Conservation (phyloP, 2,797 vertebrate genomes). For the Ctenosaura bakeri region DNA sequence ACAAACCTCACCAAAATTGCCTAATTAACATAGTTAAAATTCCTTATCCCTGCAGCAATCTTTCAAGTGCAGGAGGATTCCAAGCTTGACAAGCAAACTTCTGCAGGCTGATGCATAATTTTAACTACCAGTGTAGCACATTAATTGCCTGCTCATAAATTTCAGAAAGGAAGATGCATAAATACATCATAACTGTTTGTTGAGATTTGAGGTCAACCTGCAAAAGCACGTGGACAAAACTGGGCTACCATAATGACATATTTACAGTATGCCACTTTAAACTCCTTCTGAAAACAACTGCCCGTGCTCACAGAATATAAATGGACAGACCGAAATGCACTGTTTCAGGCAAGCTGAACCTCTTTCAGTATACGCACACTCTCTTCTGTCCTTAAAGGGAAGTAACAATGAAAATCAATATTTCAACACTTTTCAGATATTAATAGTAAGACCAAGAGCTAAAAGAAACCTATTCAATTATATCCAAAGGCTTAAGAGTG, state of each 20-base stretch:
- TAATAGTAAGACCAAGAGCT: conserved; percentile 41
- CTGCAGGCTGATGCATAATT: conserved; percentile 74
- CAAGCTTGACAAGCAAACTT: conserved; percentile 72
- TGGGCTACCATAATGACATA: conserved; percentile 66
- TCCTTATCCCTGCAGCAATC: conserved; percentile 74
- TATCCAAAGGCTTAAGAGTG: conserved; percentile 18
- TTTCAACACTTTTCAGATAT: conserved; percentile 45
- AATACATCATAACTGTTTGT: conserved; percentile 67
- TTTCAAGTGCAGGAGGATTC: conserved; percentile 74
- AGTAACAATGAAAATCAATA: conserved; percentile 65
- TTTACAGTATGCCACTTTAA: conserved; percentile 66
- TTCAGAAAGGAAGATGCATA: conserved; percentile 66
- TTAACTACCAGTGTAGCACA: conserved; percentile 71
- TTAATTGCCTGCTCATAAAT: conserved; percentile 78
- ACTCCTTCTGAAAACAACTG: conserved; percentile 68
- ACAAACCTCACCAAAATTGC: conserved; percentile 38
- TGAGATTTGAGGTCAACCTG: conserved; percentile 70
- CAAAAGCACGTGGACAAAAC: conserved; percentile 60
- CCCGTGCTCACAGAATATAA: conserved; percentile 63
- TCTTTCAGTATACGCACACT: conserved; percentile 35
- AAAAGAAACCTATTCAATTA: conserved; percentile 41
- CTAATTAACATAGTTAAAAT: conserved; percentile 78
- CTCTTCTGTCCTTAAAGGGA: conserved; percentile 39
- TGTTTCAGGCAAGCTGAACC: conserved; percentile 39
- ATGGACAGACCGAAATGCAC: conserved; percentile 59